These are phyloP conservation scores for Thymelicus sylvestris DNA, from an alignment of 2,888 invertebrate species.

Conservation along the genomic window DNA sequence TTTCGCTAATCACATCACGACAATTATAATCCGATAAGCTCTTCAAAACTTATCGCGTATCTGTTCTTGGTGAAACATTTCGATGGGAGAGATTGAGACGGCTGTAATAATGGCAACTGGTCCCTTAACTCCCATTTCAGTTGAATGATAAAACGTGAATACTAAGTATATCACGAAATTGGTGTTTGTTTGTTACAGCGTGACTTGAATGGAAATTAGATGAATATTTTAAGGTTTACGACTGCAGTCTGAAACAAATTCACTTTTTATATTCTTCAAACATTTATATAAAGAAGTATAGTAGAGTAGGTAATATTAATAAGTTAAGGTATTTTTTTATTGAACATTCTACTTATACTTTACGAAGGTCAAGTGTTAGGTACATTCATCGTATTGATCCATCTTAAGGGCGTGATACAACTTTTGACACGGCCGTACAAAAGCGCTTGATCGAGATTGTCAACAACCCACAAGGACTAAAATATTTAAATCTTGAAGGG, in stretches of 20 bases:
- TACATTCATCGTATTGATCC: not conserved
- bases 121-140: conserved; percentile 37
- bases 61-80: conserved; percentile 1
- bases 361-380: not conserved
- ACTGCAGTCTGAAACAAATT: conserved; percentile 11
- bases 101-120: conserved; percentile 36
- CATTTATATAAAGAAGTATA: not conserved
- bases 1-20: too few relatives aligned
- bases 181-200: conserved; percentile 38
- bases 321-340: not conserved
- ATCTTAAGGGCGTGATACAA: too few relatives aligned
- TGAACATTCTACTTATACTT: not conserved
- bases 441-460: too few relatives aligned
- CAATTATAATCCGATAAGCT: not conserved
- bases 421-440: too few relatives aligned
- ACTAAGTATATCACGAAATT: conserved; percentile 38
- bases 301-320: too few relatives aligned
- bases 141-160: conserved; percentile 38
- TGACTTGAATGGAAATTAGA: conserved; percentile 35
- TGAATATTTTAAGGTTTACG: conserved; percentile 33
- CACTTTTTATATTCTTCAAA: conserved; percentile 19
- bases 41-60: conserved; percentile 2
- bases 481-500: too few relatives aligned
- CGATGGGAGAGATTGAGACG: conserved; percentile 21
- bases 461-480: too few relatives aligned